Evolutionary conservation across 1,140 invertebrate genomes (phyloP).

Genomic region (Ceratina australensis): DNA sequence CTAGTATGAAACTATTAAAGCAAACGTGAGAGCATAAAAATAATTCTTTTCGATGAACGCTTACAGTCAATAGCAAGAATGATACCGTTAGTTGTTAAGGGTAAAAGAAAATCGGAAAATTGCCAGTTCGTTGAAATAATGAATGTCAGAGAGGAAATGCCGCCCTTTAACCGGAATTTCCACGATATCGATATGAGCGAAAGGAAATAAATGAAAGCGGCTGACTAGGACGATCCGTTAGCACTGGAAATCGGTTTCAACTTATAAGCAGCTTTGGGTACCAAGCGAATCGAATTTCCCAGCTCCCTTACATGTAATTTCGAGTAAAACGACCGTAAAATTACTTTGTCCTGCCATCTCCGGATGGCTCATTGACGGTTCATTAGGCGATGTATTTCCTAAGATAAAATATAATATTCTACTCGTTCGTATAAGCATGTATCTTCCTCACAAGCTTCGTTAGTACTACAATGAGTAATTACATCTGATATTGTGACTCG

Average conservation of each 20-base stretch:
- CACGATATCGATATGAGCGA: neutral
- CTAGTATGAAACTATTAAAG: too few relatives aligned
- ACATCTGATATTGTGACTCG: neutral
- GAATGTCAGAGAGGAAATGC: neutral
- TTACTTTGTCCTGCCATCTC: neutral
- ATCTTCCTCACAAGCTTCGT: too few relatives aligned
- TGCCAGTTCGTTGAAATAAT: conserved; percentile 23
- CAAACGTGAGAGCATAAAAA: too few relatives aligned
- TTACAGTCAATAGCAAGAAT: conserved; percentile 18
- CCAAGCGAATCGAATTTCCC: neutral
- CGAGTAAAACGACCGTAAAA: neutral
- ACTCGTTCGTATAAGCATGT: too few relatives aligned
- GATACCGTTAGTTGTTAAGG: neutral
- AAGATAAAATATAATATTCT: neutral
- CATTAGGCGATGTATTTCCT: neutral
- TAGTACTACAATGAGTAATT: too few relatives aligned
- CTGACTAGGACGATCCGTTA: neutral
- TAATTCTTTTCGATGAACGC: neutral
- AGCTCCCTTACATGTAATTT: neutral
- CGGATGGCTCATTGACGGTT: too few relatives aligned
- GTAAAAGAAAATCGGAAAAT: conserved; percentile 3
- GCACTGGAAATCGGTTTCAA: neutral
- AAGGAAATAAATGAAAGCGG: neutral
- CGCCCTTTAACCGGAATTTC: neutral
- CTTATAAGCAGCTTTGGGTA: neutral